Base-by-base conservation (phyloP, 2,888 invertebrate genomes). In the Anagyrus pseudococci region DNA sequence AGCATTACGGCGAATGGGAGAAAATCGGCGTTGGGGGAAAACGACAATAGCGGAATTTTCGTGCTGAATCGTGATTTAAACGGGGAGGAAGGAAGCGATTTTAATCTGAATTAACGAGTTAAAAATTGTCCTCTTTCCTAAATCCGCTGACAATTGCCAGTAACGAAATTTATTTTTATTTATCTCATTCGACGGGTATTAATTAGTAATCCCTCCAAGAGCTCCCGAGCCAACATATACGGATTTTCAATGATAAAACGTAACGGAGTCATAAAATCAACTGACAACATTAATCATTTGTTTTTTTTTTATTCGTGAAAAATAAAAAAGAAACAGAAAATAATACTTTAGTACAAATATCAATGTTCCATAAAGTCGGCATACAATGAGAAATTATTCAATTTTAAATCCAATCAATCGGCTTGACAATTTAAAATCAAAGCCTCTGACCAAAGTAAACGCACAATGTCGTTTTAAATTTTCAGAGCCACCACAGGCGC, bases 401-500 rank as follows among this genome's bases (percentile, higher is more conserved):
- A n/a, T n/a, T n/a, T n/a, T n/a, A n/a, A n/a, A n/a, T n/a, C n/a
- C n/a, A n/a, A n/a, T n/a, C n/a, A n/a, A n/a, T n/a, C n/a, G n/a
- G n/a, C n/a, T n/a, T n/a, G n/a, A n/a, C n/a, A n/a, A n/a, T n/a
- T n/a, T n/a, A n/a, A n/a, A n/a, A n/a, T n/a, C n/a, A n/a, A 29
- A 29, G 4, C 10, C 6, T 29, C 29, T 4, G 29, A 7, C 29
- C 6, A 29, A 10, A 29, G 29, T 4, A 29, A 29, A 29, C 4
- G 10, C 20, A 8, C 2, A 47, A 22, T 22, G 10, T 26, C 15
- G 17, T 33, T 49, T 20, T 46, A 37, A 26, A 50, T 70, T 81
- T 80, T 17, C 82, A 93, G 93, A 88, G 73, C 84, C 87, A 40
- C 93, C 93, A 1, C 90, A 92, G 75, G 85, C 91, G 8, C 93